These are phyloP conservation scores for Caenorhabditis sp. DNA, from an alignment of 2,888 invertebrate species.

Conservation along the genomic window DNA sequence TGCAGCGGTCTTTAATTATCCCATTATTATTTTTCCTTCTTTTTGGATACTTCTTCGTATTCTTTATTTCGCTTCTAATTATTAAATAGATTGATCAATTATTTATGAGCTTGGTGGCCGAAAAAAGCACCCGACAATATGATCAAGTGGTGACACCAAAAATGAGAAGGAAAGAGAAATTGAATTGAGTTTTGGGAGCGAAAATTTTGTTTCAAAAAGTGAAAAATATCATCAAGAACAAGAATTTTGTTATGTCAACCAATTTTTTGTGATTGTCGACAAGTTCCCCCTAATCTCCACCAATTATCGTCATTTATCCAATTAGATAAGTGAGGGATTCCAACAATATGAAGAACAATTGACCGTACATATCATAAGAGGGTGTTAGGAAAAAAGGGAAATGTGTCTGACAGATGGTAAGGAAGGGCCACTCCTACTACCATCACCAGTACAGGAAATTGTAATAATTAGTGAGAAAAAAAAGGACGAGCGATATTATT, in stretches of 20 bases:
- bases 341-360: slow-evolving; percentile 3
- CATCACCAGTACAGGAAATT: background rate
- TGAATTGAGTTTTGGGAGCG: background rate
- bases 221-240: no score
- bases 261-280: no score
- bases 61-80: background rate
- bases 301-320: background rate
- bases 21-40: background rate
- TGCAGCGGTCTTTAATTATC: background rate
- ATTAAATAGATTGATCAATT: slow-evolving; percentile 1
- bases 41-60: background rate
- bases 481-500: no score
- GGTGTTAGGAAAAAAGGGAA: background rate
- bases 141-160: background rate
- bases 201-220: background rate
- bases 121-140: background rate
- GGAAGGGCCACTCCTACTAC: background rate
- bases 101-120: background rate
- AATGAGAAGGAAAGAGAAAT: background rate
- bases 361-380: background rate
- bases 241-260: no score
- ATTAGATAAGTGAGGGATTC: background rate
- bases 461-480: background rate
- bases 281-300: background rate
- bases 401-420: slow-evolving; percentile 1